Evolutionary conservation across 1,140 invertebrate species (phyloP), one percentile per base, ranked within the genome.

Genomic region (Diprion similis): DNA sequence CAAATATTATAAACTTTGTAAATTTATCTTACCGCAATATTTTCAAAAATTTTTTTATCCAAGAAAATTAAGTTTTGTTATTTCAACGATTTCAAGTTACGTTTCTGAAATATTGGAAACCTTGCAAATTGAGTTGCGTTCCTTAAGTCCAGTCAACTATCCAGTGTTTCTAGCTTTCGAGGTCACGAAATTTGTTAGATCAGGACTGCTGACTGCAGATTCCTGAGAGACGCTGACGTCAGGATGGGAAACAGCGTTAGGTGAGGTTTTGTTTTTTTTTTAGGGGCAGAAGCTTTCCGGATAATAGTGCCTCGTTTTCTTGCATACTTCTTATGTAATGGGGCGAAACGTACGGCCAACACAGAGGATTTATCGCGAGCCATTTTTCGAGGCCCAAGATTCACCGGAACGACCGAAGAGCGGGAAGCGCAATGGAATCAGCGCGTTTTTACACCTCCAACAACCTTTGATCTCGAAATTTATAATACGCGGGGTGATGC

Each of bases 191-290:
- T 37, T 37, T 37, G 24, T 37, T 37, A 4, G 24, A 37, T 37
- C n/a, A 2, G 51, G 11, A n/a, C 11, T 48, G 75, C 75, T 77
- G 78, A 79, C 77, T 79, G 77, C 65, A 77, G 69, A 79, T 24
- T 6, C 24, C 24, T 37, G 24, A 37, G 24, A 37, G 24, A 73
- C 71, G 78, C 78, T 79, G 78, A 79, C 78, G 68, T 37, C 69
- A 71, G 67, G 76, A 67, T 45, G 69, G 66, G 68, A 51, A 64
- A 37, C 24, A 18, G 59, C 59, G 59, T 15, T 17, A 18, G 13
- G 17, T 15, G 2, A 37, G 24, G 24, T 6, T 37, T 37, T 37
- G 1, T 64, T 64, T 6, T 37, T 37, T 37, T 64, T 64, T 64
- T 64, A 15, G 59, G 13, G 17, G 59, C 17, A 15, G 59, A 64